Base-by-base conservation (phyloP, 2,888 invertebrate species). In the Stenichneumon culpator region DNA sequence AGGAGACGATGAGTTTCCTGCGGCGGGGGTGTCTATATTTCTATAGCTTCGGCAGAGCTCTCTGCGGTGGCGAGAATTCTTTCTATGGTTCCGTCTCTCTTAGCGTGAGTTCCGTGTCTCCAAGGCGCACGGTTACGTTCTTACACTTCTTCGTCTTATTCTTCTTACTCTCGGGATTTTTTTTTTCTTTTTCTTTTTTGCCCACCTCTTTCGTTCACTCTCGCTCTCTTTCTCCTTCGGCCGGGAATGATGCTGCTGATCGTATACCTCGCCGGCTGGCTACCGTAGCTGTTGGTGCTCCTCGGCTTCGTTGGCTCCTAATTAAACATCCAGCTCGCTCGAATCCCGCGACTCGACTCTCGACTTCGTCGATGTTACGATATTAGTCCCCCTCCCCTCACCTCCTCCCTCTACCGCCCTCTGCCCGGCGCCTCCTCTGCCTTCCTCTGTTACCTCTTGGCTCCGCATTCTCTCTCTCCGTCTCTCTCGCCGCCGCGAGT, bases 281-380 rank as follows among this genome's bases (percentile, higher is more conserved):
- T 63, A 67, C 78, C 52, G 54, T 73, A 14, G 50, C 82, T 84
- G 86, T 85, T 83, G 83, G 69, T 79, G 73, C 83, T 84, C 83
- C 79, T 80, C 78, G 83, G 84, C 84, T 83, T 86, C 79, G 78
- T 75, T 87, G 84, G 82, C 86, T 93, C 93, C 93, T 93, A 93
- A 93, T 93, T 93, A 93, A 93, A 93, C 93, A 93, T 93, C 93
- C 91, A 93, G 89, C 92, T 90, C 89, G 90, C 90, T 92, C 91
- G 92, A 92, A 90, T 90, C 91, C 83, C 89, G 78, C 90, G 89
- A 91, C 90, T 92, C 92, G 90, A 90, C 90, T 90, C 87, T 91
- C 89, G 89, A 90, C 93, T 90, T 92, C 92, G 93, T 93, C 92
- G 93, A 93, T 93, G 93, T 93, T 92, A 92, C 91, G 93, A 93